Evolutionary conservation across 2,113 vertebrate genomes (phyloP), one percentile per base, ranked within the genome.

Genomic region (Mionectes macconnelli): DNA sequence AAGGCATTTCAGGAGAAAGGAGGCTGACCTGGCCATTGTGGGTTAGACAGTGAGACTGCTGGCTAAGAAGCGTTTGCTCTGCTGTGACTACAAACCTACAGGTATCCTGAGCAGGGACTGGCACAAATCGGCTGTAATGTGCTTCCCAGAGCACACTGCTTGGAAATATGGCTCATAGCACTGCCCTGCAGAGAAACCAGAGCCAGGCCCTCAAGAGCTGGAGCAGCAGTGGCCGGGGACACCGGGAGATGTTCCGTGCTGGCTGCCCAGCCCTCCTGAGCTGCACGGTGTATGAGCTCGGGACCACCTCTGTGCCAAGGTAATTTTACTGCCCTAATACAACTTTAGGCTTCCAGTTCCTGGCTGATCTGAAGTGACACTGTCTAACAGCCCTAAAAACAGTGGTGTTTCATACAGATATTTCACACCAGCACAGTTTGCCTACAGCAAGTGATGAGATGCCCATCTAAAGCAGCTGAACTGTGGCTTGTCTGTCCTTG

Each of bases 371-470:
- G 52, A 55, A 66, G 76, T 69, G 83, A 84, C 90, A 28, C 87
- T 25, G 39, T 59, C 37, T 39, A 57, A 50, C 64, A 74, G 80
- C 90, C 90, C 91, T 79, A 57, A 66, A 68, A 87, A 83, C 74
- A 19, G 75, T 21, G 63, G n/a, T 28, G 2, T 91, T 95, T 87
- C 93, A 78, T 90, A 64, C 89, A 96, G 89, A 50, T 91, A 72
- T 81, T 94, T 93, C 90, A 59, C 92, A 79, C 68, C 90, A 90
- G 76, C 94, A 64, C 74, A 64, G 76, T 56, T 60, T 94, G 90
- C 93, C 90, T 92, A 37, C 92, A 84, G 86, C 84, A 53, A 80
- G 81, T 14, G 72, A 35, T 60, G 67, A 80, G 82, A 22, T 85
- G 7, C 37, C 66, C 70, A 27, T 78, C 84, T 86, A 12, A 56